A percentile compares a stretch with the other conserved stretches of the same genome.
phyloP scores from a whole-genome alignment of 2,113 vertebrate species.

The Mixornis gularis region DNA sequence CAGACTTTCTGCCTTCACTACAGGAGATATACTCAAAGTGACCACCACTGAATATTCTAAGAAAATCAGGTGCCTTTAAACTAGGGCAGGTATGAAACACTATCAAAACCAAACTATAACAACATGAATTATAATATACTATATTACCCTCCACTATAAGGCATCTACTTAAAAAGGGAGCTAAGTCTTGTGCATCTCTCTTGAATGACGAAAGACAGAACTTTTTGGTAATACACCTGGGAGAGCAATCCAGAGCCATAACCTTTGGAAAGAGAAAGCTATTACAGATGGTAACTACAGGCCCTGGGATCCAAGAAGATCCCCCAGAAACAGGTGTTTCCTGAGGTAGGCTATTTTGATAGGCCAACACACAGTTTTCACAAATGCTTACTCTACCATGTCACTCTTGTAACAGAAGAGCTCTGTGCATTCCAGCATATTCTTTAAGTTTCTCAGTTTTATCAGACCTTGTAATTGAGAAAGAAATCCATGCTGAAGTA shows the following conservation, averaged over 20 bases:
- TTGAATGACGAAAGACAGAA: background rate
- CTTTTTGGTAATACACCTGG: background rate
- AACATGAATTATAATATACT: background rate
- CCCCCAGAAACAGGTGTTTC: background rate
- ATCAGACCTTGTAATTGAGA: background rate
- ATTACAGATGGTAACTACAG: background rate
- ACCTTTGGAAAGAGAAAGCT: background rate
- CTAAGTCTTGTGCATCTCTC: background rate
- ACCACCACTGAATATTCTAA: background rate
- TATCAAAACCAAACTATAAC: background rate
- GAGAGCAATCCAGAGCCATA: background rate
- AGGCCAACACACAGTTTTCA: background rate
- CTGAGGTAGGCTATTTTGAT: rapidly evolving
- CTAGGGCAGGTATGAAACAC: background rate
- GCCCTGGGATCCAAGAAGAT: background rate
- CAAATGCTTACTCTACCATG: background rate
- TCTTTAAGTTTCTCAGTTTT: background rate
- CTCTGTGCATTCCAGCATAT: background rate
- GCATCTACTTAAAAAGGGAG: background rate
- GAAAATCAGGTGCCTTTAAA: background rate
- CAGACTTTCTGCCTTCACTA: background rate
- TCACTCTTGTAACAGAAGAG: background rate
- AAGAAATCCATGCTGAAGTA: background rate
- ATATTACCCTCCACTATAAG: background rate
- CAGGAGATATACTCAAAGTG: background rate